Percentiles rank a stretch among this genome's conserved stretches.
Conservation (phyloP, 2,888 invertebrate genomes). For the Netelia fuscicornis region DNA sequence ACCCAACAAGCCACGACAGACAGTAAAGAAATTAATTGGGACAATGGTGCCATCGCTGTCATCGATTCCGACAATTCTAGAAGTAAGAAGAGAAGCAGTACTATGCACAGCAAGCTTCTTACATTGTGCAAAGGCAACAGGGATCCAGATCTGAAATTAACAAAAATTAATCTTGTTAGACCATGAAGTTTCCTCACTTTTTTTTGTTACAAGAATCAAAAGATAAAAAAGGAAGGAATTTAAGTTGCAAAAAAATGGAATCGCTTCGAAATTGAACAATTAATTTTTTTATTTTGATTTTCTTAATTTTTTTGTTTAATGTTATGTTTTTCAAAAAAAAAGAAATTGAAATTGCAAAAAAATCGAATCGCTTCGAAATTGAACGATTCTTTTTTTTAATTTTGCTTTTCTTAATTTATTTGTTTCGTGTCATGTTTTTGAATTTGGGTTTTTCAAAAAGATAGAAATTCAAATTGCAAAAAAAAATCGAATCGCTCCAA, state of each 20-base stretch:
- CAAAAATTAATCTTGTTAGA: background rate
- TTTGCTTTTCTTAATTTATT: no score
- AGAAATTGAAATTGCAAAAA: conserved; percentile 12
- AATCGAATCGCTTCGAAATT: no score
- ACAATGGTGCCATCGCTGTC: conserved; percentile 71
- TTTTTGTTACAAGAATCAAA: no score
- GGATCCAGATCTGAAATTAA: conserved; percentile 68
- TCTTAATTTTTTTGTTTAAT: background rate
- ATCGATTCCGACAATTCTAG: conserved; percentile 76
- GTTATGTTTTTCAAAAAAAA: no score
- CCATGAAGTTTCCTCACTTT: no score
- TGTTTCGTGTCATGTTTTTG: background rate
- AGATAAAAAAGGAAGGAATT: no score
- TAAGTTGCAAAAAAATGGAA: background rate
- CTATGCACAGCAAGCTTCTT: conserved; percentile 73
- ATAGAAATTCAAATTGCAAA: conserved; percentile 6
- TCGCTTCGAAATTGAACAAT: background rate
- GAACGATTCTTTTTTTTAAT: no score
- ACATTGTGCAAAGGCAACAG: conserved; percentile 75
- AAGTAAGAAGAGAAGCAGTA: conserved; percentile 70
- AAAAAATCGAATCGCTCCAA: background rate
- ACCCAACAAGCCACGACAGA: conserved; percentile 78
- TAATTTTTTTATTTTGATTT: background rate
- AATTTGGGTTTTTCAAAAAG: background rate
- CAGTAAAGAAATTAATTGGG: conserved; percentile 73